Evolutionary conservation across 2,888 invertebrate species (phyloP), one percentile per base, ranked within the genome.

Genomic region (Pinctada fucata): DNA sequence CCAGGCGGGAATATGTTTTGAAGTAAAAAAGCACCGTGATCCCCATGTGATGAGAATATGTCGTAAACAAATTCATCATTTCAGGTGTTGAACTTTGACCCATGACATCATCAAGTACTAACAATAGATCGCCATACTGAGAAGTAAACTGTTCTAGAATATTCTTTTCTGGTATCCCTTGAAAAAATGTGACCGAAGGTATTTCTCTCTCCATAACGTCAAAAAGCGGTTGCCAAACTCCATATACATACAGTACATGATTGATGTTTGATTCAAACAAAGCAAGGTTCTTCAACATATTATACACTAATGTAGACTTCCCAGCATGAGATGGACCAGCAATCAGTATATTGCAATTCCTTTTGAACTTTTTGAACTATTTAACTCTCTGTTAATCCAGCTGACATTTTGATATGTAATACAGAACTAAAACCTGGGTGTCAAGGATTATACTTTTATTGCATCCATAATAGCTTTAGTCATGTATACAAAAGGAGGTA

Each of bases 91-190:
- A 47, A 31, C 50, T 31, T 52, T 77, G 69, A 16, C 72, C 64
- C 78, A 78, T 78, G 10, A 80, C 65, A 69, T 80, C 80, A 68
- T 82, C 82, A 2, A 82, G 65, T 10, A 79, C 68, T 3, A 82
- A 45, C 16, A 79, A 48, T 58, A 66, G 74, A 64, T 71, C 66
- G 8, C 45, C 47, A 31, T 66, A 66, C 52, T 77, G 76, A 10
- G 58, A 49, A 10, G 75, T 52, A 49, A 58, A 71, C 72, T 75
- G 67, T 58, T 78, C 72, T 49, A 78, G 31, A 50, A 74, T 65
- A 13, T 78, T 67, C 47, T 80, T 78, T 13, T 76, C 48, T 3
- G 80, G 80, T 31, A 80, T 16, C 10, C 80, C 80, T 10, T 78
- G 65, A 51, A 69, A 49, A 65, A 78, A 78, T n/a, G 63, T 70